phyloP scores from a whole-genome alignment of 2,888 invertebrate species.

The Campoplex nolae region DNA sequence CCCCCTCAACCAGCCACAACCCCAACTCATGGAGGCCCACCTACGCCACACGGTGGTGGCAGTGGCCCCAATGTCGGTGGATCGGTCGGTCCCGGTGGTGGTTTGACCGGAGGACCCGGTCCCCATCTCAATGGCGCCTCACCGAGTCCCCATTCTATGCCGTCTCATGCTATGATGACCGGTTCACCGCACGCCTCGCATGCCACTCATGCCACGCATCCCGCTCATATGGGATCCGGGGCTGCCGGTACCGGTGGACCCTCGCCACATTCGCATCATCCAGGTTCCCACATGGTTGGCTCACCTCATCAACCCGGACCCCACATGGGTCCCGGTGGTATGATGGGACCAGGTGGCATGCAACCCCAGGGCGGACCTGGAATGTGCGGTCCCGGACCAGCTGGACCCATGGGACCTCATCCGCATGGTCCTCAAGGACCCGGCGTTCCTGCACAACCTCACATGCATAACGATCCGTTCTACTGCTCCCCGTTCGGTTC shows the following conservation, averaged over 20 bases:
- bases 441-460: conserved; percentile 84
- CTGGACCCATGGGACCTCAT: conserved; percentile 82
- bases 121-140: conserved; percentile 83
- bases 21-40: conserved; percentile 82
- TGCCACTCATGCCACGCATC: conserved; percentile 79
- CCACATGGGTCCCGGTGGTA: conserved; percentile 81
- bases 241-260: conserved; percentile 78
- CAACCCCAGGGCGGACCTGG: conserved; percentile 82
- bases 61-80: conserved; percentile 58
- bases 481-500: conserved; percentile 87
- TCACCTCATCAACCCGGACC: conserved; percentile 83
- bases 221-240: conserved; percentile 79
- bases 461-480: conserved; percentile 86
- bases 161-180: conserved; percentile 82
- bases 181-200: conserved; percentile 81
- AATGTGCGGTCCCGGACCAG: conserved; percentile 82
- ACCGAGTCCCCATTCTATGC: conserved; percentile 83
- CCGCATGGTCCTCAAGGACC: conserved; percentile 80
- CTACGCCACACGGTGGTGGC: conserved; percentile 80
- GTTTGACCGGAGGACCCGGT: conserved; percentile 73
- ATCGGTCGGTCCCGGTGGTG: conserved; percentile 68
- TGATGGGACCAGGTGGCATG: conserved; percentile 80
- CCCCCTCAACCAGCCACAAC: conserved; percentile 83
- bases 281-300: conserved; percentile 83
- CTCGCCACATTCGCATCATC: conserved; percentile 82